phyloP scores from a whole-genome alignment of 2,888 invertebrate species.

The Harpalus rubripes region DNA sequence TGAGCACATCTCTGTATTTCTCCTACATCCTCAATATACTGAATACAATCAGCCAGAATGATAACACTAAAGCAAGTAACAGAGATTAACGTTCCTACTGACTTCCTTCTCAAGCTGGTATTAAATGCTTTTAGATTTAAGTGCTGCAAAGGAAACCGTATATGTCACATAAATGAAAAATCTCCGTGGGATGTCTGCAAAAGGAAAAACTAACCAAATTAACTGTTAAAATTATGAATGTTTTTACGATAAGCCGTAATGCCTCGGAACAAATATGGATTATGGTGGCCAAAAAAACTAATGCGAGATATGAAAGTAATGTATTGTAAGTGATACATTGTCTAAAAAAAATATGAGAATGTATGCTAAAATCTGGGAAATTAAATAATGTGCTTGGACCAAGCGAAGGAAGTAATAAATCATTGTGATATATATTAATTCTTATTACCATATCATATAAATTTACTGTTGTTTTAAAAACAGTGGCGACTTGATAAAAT shows the following conservation, averaged over 20 bases:
- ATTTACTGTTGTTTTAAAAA: no score
- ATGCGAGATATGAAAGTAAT: neutral
- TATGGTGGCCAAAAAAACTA: neutral
- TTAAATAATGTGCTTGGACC: no score
- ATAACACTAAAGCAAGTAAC: neutral
- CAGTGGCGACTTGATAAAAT: no score
- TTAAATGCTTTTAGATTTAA: slow-evolving; percentile 45
- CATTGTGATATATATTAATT: no score
- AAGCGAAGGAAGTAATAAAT: no score
- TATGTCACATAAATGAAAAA: slow-evolving; percentile 43
- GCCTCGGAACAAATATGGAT: slow-evolving; percentile 11
- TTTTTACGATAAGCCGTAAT: slow-evolving; percentile 29
- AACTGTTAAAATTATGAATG: slow-evolving; percentile 28
- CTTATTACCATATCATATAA: no score
- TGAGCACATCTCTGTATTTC: neutral
- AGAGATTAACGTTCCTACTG: slow-evolving; percentile 24
- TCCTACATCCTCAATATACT: neutral
- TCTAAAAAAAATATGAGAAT: neutral
- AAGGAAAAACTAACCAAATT: slow-evolving; percentile 26
- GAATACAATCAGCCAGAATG: neutral
- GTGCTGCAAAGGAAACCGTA: slow-evolving; percentile 32
- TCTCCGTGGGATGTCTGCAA: neutral
- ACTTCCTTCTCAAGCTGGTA: slow-evolving; percentile 10
- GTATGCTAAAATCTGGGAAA: no score
- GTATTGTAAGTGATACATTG: neutral